phyloP scores from a whole-genome alignment of 2,888 invertebrate species.

The Eilema sororculum region DNA sequence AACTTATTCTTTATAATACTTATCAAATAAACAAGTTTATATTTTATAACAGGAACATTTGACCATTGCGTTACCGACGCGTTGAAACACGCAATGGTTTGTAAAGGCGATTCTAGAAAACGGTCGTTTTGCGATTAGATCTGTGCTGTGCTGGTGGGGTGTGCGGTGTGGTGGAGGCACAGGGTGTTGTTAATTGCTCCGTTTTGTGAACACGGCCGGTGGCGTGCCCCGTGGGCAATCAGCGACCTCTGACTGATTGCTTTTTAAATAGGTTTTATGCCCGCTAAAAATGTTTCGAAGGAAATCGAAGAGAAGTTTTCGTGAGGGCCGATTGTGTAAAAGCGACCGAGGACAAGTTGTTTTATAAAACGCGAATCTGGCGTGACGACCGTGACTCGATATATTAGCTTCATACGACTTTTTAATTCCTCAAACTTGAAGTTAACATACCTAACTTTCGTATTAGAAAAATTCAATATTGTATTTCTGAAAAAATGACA shows the following conservation, averaged over 20 bases:
- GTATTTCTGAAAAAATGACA: not conserved
- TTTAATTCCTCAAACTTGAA: constrained; percentile 44
- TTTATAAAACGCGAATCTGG: constrained; percentile 60
- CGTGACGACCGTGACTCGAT: constrained; percentile 61
- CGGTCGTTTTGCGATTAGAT: constrained; percentile 87
- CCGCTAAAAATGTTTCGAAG: constrained; percentile 82
- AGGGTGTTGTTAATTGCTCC: constrained; percentile 85
- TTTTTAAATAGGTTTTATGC: constrained; percentile 87
- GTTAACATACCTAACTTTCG: not conserved
- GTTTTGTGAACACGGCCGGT: constrained; percentile 86
- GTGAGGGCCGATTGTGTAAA: constrained; percentile 71
- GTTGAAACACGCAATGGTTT: constrained; percentile 81
- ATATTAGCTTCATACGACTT: constrained; percentile 41
- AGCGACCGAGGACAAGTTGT: constrained; percentile 69
- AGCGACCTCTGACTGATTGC: constrained; percentile 86
- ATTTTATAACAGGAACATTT: constrained; percentile 45
- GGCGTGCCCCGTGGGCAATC: constrained; percentile 84
- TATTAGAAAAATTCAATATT: not conserved
- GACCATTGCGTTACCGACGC: constrained; percentile 55
- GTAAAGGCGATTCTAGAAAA: constrained; percentile 86
- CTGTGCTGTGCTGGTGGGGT: constrained; percentile 66
- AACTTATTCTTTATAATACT: constrained; percentile 34
- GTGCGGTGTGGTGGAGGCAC: constrained; percentile 46
- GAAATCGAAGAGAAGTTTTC: constrained; percentile 79
- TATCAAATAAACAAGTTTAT: constrained; percentile 47